Evolutionary conservation across 1,140 invertebrate species (phyloP).

Genomic region (Bemisia tabaci): DNA sequence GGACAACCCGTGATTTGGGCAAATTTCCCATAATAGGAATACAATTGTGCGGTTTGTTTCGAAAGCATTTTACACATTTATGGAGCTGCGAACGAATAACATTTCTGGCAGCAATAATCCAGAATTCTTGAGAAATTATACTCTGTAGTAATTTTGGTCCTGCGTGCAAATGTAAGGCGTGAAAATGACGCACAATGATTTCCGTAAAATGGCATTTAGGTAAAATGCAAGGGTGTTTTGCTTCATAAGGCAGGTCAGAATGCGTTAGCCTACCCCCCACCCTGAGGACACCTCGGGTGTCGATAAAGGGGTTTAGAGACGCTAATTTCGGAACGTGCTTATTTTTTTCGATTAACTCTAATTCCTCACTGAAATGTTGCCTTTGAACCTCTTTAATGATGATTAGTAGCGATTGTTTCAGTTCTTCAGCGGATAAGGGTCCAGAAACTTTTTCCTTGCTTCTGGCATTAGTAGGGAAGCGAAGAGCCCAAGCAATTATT

Average conservation of each 20-base stretch:
- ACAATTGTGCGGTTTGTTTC: slow-evolving; percentile 8
- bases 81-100: neutral
- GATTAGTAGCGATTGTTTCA: neutral
- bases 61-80: slow-evolving; percentile 5
- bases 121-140: slow-evolving; percentile 13
- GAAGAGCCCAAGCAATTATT: neutral
- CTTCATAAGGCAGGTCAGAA: slow-evolving; percentile 21
- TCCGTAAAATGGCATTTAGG: slow-evolving; percentile 19
- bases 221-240: slow-evolving; percentile 32
- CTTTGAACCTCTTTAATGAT: neutral
- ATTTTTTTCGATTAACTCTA: neutral
- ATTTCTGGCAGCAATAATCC: neutral
- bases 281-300: slow-evolving; percentile 25
- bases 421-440: neutral
- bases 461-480: neutral
- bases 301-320: slow-evolving; percentile 24
- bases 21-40: slow-evolving; percentile 21
- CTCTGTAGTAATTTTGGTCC: slow-evolving; percentile 16
- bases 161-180: slow-evolving; percentile 21
- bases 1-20: slow-evolving; percentile 14
- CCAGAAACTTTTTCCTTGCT: neutral
- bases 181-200: slow-evolving; percentile 21
- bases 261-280: slow-evolving; percentile 29
- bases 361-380: neutral
- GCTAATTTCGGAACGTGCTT: neutral